phyloP scores from a whole-genome alignment of 2,888 invertebrate species.

The Cephus runcator region DNA sequence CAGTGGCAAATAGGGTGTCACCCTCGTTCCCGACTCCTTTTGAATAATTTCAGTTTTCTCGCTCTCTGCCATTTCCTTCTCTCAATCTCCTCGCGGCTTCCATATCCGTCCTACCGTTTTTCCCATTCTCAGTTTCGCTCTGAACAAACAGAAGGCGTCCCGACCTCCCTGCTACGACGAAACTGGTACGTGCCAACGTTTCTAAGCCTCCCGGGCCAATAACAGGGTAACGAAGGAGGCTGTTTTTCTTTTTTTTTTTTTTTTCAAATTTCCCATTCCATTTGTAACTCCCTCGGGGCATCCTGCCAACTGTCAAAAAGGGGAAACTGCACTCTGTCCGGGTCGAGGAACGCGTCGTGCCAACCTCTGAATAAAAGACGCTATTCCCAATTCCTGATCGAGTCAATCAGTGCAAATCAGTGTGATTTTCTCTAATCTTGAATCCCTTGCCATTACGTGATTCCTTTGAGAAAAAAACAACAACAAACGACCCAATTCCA shows the following conservation, averaged over 20 bases:
- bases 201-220: not conserved
- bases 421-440: not conserved
- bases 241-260: not conserved
- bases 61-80: not conserved
- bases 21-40: not conserved
- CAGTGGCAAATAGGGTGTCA: not conserved
- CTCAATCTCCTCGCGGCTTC: not conserved
- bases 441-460: not conserved
- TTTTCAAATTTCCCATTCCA: not conserved
- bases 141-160: not conserved
- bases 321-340: not conserved
- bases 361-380: not conserved
- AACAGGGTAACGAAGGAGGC: not conserved
- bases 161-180: not conserved
- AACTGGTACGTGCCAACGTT: not conserved
- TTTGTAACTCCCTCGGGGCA: not conserved
- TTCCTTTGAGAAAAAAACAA: not conserved
- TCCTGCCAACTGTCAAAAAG: not conserved
- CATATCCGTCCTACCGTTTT: not conserved
- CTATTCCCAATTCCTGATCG: not conserved
- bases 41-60: not conserved
- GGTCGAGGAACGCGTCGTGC: not conserved
- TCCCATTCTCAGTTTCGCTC: not conserved
- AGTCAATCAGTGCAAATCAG: not conserved
- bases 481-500: not conserved